Percentiles rank a stretch among this genome's conserved stretches.
Conservation (phyloP, 1,140 invertebrate species). For the Polypedilum pembai region DNA sequence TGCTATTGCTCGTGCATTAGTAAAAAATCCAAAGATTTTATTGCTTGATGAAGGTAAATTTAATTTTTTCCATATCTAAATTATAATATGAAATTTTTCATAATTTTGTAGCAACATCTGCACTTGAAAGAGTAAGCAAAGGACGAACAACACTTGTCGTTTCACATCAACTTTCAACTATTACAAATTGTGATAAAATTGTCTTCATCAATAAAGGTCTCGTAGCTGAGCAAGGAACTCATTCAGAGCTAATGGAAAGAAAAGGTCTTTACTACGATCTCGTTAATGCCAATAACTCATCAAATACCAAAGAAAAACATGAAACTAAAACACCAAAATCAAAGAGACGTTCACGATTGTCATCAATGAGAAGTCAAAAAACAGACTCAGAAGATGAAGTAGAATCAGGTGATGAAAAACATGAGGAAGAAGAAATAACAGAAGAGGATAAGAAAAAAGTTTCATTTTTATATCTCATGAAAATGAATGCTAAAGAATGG, state of each 20-base stretch:
- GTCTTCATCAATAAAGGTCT: conserved; percentile 64
- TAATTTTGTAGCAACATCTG: conserved; percentile 84
- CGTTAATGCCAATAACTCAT: conserved; percentile 53
- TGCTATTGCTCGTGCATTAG: conserved; percentile 76
- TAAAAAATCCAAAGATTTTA: conserved; percentile 66
- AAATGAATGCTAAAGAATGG: conserved; percentile 71
- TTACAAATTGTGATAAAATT: conserved; percentile 73
- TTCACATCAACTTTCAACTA: conserved; percentile 79
- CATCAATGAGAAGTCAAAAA: conserved; percentile 34
- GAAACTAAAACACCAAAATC: conserved; percentile 2
- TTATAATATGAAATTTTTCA: too few relatives aligned
- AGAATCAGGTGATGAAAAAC: conserved; percentile 34
- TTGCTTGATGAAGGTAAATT: conserved; percentile 62
- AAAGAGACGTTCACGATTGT: conserved; percentile 33
- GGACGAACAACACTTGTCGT: conserved; percentile 83
- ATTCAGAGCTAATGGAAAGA: conserved; percentile 64
- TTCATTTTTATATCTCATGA: conserved; percentile 54
- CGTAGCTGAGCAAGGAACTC: conserved; percentile 71
- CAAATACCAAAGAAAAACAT: conserved; percentile 39
- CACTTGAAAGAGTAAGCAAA: conserved; percentile 61
- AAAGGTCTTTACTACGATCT: conserved; percentile 66
- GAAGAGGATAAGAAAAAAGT: conserved; percentile 32
- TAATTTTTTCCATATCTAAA: too few relatives aligned
- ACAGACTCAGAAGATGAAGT: conserved; percentile 36
- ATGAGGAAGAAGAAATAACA: not conserved